phyloP scores from a whole-genome alignment of 2,888 invertebrate genomes.

The Leptopilina myrica region DNA sequence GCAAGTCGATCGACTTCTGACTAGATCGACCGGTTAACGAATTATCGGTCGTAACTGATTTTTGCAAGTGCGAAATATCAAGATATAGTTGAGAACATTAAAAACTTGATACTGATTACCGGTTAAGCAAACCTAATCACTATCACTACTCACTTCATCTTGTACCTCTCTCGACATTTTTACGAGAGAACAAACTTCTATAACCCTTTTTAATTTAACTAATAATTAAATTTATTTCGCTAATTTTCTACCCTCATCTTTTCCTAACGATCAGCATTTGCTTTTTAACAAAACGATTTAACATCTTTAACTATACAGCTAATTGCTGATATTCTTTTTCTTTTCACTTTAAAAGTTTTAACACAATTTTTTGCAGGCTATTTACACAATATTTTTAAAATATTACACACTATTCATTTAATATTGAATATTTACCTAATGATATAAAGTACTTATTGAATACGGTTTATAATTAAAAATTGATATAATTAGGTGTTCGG shows the following conservation, averaged over 20 bases:
- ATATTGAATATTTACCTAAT: too few relatives aligned
- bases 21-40: conserved; percentile 41
- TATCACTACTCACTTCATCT: conserved; percentile 15
- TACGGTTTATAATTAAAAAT: too few relatives aligned
- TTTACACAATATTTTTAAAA: too few relatives aligned
- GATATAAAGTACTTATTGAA: too few relatives aligned
- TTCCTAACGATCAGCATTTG: neutral
- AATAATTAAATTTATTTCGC: conserved; percentile 25
- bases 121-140: conserved; percentile 33
- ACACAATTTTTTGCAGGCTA: too few relatives aligned
- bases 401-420: too few relatives aligned
- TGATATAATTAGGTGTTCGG: too few relatives aligned
- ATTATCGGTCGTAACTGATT: conserved; percentile 41
- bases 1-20: conserved; percentile 24
- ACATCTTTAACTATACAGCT: neutral
- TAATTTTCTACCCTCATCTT: conserved; percentile 19
- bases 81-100: conserved; percentile 2
- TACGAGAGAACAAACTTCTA: neutral
- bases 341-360: too few relatives aligned
- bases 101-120: conserved; percentile 38
- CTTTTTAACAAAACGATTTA: neutral
- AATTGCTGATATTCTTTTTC: neutral
- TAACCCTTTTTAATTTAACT: neutral
- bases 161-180: neutral
- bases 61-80: conserved; percentile 32